These are phyloP conservation scores for Chironomus riparius DNA, from an alignment of 2,888 invertebrate genomes.

Conservation along the genomic window DNA sequence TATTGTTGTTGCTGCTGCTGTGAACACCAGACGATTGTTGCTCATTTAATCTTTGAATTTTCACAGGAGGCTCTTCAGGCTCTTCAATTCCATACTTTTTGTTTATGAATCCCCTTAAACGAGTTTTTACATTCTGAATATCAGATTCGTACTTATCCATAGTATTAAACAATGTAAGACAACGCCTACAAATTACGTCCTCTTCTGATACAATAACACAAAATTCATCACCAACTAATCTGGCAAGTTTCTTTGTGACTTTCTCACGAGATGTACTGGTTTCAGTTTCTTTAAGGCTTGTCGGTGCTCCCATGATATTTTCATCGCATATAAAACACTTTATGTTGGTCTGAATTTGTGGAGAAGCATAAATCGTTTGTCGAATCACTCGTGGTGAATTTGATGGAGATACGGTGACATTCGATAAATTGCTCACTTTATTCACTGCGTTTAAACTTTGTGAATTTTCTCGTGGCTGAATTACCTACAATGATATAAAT, in stretches of 20 bases:
- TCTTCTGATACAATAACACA: constrained; percentile 44
- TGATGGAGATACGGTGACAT: constrained; percentile 42
- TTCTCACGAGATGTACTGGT: constrained; percentile 43
- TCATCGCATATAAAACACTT: constrained; percentile 44
- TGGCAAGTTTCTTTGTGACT: constrained; percentile 45
- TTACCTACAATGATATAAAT: constrained; percentile 7
- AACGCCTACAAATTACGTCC: constrained; percentile 43
- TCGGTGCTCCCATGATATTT: constrained; percentile 33
- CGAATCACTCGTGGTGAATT: constrained; percentile 37
- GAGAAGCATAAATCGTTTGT: constrained; percentile 31
- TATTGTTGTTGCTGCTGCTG: not conserved
- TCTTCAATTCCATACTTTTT: constrained; percentile 42
- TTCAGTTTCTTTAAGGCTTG: constrained; percentile 39
- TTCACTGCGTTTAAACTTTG: constrained; percentile 33
- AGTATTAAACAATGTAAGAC: constrained; percentile 43
- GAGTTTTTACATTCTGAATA: constrained; percentile 41
- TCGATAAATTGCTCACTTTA: constrained; percentile 42
- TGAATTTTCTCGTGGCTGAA: not conserved
- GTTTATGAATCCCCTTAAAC: constrained; percentile 39
- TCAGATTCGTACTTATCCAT: constrained; percentile 45
- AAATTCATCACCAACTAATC: constrained; percentile 44
- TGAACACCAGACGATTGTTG: not conserved
- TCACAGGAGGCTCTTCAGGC: constrained; percentile 36
- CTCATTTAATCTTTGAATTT: constrained; percentile 39
- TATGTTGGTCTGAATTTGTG: not conserved